A percentile compares a stretch with the other conserved stretches of the same genome.
These are phyloP conservation scores for Peucedramus taeniatus DNA, from an alignment of 2,113 vertebrate species.

Conservation along the genomic window DNA sequence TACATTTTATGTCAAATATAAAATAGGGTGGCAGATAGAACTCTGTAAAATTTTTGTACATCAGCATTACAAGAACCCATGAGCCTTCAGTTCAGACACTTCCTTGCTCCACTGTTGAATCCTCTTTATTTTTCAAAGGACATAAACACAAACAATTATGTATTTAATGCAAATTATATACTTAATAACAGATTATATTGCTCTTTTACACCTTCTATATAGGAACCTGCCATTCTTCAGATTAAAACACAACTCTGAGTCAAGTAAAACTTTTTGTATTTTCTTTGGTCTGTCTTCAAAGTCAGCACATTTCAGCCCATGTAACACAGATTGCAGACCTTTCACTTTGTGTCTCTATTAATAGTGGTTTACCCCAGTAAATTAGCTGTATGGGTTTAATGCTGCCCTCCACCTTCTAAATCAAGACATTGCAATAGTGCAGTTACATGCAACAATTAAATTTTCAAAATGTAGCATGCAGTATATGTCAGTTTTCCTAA, in stretches of 20 bases:
- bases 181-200: neutral
- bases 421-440: neutral
- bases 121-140: neutral
- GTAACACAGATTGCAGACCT: neutral
- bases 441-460: neutral
- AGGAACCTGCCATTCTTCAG: neutral
- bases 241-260: neutral
- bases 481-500: neutral
- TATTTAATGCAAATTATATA: neutral
- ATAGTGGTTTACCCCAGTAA: neutral
- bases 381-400: constrained; percentile 7
- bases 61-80: neutral
- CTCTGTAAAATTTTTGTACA: neutral
- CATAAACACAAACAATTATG: neutral
- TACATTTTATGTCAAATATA: neutral
- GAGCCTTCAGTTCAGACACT: neutral
- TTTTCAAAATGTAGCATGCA: neutral
- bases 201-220: neutral
- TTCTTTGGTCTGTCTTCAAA: neutral
- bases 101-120: neutral
- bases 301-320: neutral
- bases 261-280: neutral
- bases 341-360: neutral
- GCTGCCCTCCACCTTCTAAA: constrained; percentile 51
- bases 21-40: neutral